Percentiles rank a stretch among this genome's conserved stretches.
Conservation (phyloP, 53 echinoderm and acorn worm genomes). For the Astropecten irregularis region DNA sequence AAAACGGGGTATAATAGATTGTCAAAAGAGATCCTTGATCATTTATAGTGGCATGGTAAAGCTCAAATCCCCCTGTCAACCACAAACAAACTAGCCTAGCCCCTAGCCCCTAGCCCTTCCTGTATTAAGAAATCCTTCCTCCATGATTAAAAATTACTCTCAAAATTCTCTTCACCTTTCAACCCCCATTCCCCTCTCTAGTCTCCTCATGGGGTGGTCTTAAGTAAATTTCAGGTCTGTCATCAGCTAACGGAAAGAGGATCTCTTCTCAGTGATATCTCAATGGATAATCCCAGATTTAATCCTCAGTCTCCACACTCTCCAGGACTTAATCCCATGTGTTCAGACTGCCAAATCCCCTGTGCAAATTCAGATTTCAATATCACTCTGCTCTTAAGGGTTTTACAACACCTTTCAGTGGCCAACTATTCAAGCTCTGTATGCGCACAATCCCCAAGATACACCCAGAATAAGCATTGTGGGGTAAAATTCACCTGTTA, state of each 20-base stretch:
- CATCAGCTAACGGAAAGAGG: neutral
- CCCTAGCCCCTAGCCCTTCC: no score
- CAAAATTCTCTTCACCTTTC: no score
- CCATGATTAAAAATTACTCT: no score
- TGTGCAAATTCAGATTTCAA: conserved; percentile 8
- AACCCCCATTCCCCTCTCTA: no score
- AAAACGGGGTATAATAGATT: no score
- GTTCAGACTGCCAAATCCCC: conserved; percentile 1
- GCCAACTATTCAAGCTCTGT: neutral
- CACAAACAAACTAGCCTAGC: no score
- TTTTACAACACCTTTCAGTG: conserved; percentile 7
- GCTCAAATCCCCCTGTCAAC: no score
- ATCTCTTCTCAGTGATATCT: neutral
- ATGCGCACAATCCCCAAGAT: neutral
- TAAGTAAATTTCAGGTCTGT: neutral
- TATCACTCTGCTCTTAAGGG: neutral
- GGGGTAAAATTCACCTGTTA: neutral
- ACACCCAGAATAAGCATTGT: neutral
- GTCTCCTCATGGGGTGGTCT: conserved; percentile 3
- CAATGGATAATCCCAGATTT: conserved; percentile 9
- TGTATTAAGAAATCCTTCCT: no score
- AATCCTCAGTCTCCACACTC: conserved; percentile 1
- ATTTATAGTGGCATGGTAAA: no score
- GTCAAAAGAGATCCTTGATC: no score
- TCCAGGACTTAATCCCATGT: neutral